A percentile compares a stretch with the other conserved stretches of the same genome.
Conservation (phyloP, 2,888 invertebrate species). For the Balanococcus diminutus region DNA sequence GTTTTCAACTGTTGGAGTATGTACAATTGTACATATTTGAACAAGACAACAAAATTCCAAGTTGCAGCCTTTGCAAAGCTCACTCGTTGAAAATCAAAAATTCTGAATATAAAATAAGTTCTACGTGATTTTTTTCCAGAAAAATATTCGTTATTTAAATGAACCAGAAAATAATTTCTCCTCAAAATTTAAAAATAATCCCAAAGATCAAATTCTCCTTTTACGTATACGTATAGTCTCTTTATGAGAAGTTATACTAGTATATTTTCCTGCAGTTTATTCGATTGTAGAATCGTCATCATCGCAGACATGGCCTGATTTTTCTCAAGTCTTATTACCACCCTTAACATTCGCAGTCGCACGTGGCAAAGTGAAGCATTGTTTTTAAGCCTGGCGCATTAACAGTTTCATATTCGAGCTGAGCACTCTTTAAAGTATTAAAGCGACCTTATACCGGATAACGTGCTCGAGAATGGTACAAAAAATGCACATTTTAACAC, state of each 20-base stretch:
- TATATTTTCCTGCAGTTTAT: background rate
- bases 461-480: background rate
- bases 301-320: constrained; percentile 4
- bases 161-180: background rate
- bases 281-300: background rate
- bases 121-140: too few relatives aligned
- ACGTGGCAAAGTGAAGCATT: background rate
- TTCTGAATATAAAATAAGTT: too few relatives aligned
- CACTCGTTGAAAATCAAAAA: too few relatives aligned
- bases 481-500: background rate
- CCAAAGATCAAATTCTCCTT: background rate
- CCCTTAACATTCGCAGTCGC: background rate
- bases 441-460: background rate
- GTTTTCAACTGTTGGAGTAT: too few relatives aligned
- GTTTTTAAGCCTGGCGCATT: constrained; percentile 10
- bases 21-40: too few relatives aligned
- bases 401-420: background rate
- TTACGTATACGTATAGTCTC: background rate
- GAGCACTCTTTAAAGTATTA: background rate
- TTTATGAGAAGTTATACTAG: too few relatives aligned
- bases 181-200: background rate
- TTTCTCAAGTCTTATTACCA: constrained; percentile 1
- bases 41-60: too few relatives aligned
- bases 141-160: too few relatives aligned
- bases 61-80: too few relatives aligned